Evolutionary conservation across 2,113 vertebrate genomes (phyloP).

Genomic region (Rhegmatorhina hoffmannsi): DNA sequence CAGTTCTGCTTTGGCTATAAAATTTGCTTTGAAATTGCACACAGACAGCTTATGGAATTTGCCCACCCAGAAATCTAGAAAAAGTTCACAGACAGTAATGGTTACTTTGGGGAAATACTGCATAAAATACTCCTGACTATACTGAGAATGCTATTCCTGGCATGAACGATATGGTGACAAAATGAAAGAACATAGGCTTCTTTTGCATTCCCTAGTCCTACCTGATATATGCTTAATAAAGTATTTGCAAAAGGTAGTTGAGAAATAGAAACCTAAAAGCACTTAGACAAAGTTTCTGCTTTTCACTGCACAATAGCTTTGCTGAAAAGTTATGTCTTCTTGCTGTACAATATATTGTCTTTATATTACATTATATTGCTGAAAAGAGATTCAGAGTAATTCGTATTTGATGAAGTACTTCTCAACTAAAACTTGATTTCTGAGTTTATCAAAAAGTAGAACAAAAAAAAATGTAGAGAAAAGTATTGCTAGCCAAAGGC

Average conservation of each 20-base stretch:
- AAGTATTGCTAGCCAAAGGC: constrained; percentile 5
- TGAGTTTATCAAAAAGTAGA: constrained; percentile 8
- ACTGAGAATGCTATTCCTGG: neutral
- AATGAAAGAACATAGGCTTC: neutral
- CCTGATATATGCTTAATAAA: neutral
- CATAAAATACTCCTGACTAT: neutral
- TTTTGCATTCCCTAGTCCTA: neutral
- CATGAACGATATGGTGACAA: neutral
- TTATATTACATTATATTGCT: constrained; percentile 3
- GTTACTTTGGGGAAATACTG: neutral
- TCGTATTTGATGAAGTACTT: constrained; percentile 15
- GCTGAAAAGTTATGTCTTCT: neutral
- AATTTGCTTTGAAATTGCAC: neutral
- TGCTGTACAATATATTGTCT: neutral
- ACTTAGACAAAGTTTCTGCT: neutral
- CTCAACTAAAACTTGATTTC: constrained; percentile 39
- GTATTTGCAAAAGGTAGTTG: neutral
- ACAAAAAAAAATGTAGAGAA: neutral
- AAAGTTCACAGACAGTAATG: neutral
- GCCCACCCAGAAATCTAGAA: neutral
- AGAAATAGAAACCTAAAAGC: neutral
- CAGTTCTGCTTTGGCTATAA: neutral
- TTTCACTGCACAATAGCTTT: neutral
- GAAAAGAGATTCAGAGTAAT: constrained; percentile 6
- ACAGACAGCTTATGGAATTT: neutral